A percentile compares a stretch with the other conserved stretches of the same genome.
Evolutionary conservation across 2,797 vertebrate species (phyloP).

Genomic region (Phataginus tetradactyla): DNA sequence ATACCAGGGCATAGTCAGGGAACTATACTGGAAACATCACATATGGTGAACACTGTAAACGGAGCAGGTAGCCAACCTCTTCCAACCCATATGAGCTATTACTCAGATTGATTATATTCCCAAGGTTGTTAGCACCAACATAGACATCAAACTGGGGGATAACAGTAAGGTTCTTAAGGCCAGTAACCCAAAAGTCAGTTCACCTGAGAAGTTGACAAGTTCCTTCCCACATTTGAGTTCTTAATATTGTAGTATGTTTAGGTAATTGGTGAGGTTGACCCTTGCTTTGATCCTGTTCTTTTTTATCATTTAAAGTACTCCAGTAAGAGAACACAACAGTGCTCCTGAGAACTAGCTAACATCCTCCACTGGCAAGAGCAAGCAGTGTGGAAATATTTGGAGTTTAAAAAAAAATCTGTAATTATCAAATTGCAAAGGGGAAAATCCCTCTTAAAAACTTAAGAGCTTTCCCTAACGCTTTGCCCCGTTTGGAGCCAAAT

Average conservation of each 20-base stretch:
- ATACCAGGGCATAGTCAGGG: background rate
- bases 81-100: background rate
- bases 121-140: background rate
- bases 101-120: background rate
- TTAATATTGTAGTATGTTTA: background rate
- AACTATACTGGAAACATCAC: background rate
- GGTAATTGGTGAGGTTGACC: background rate
- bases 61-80: background rate
- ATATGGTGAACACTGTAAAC: background rate
- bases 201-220: background rate
- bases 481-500: background rate
- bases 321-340: background rate
- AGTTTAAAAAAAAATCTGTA: background rate
- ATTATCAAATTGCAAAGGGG: background rate
- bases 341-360: background rate
- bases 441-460: background rate
- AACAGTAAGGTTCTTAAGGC: background rate
- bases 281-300: background rate
- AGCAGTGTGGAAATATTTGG: background rate
- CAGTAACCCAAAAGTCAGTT: background rate
- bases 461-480: background rate
- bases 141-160: background rate
- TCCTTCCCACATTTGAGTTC: background rate
- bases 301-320: constrained; percentile 1
- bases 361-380: background rate